Evolutionary conservation across 2,797 vertebrate species (phyloP), one percentile per base, ranked within the genome.

Genomic region (Numenius phaeopus): DNA sequence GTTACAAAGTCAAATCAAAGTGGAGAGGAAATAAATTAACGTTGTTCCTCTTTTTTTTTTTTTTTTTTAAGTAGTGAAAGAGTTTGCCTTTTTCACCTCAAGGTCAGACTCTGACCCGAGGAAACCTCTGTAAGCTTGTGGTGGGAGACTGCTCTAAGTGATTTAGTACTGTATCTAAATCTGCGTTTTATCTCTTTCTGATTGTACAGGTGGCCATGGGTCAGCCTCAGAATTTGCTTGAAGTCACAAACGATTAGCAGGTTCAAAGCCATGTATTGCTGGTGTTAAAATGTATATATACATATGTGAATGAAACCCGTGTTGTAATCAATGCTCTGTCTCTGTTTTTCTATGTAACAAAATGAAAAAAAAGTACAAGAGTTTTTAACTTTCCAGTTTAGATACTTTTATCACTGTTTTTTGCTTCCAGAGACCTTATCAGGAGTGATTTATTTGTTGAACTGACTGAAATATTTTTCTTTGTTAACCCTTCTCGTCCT

Each of bases 131-230:
- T 83, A 42, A 86, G 14, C 21, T 50, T 82, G 27, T 80, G 47
- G n/a, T 71, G 75, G 73, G 62, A 78, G 17, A 40, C 73, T 87
- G 81, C 84, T 85, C 7, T 66, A 30, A 59, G 57, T 83, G 27
- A 11, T 83, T 90, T 93, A 79, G 55, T 81, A 65, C 62, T 5
- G 3, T 57, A 40, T 93, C 76, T 76, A 76, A 44, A 55, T 70
- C 65, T 87, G 54, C n/a, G 32, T 77, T 94, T 97, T 96, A 95
- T 96, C 88, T 89, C 65, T 83, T 88, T 89, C 83, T 90, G 86
- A 87, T 97, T 94, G 58, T 4, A 1, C 23, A 72, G 29, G 9
- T 86, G 76, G 61, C 75, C 90, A 83, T 95, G 83, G 86, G 58
- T 95, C 86, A 87, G 58, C 42, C 49, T 90, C 32, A 40, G 86